Percentiles rank a stretch among this genome's conserved stretches.
Conservation (phyloP, 2,888 invertebrate genomes). For the Drosophila emarginata region DNA sequence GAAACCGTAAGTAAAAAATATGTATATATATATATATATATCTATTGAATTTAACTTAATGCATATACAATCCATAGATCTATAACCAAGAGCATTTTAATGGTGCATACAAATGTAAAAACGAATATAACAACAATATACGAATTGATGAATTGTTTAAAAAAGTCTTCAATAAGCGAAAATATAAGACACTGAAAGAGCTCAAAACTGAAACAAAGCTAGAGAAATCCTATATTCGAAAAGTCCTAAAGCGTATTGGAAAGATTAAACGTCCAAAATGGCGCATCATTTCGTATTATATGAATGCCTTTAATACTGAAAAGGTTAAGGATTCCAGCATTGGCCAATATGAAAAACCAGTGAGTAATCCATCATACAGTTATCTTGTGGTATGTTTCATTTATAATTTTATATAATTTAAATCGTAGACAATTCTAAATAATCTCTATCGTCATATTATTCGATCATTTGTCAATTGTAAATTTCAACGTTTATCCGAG, state of each 20-base stretch:
- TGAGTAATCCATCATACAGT: not conserved
- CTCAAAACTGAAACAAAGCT: conserved; percentile 10
- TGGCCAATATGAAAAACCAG: not conserved
- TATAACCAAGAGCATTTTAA: not conserved
- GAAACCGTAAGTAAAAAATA: too few species aligned
- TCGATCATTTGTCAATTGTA: not conserved
- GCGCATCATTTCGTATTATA: conserved; percentile 22
- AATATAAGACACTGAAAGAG: conserved; percentile 21
- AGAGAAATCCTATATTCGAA: not conserved
- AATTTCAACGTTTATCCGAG: conserved; percentile 17
- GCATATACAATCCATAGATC: not conserved
- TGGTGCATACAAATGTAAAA: too few species aligned
- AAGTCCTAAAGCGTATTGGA: not conserved
- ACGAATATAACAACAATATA: too few species aligned
- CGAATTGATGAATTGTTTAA: not conserved
- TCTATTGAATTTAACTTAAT: too few species aligned
- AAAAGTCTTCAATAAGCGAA: conserved; percentile 9
- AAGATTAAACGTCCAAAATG: conserved; percentile 25
- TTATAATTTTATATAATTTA: too few species aligned
- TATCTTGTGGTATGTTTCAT: too few species aligned
- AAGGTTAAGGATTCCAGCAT: not conserved
- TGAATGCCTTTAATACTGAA: not conserved
- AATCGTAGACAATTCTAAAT: not conserved
- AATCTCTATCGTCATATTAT: conserved; percentile 10
- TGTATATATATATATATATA: too few species aligned